Conservation (phyloP, 2,797 vertebrate species). For the Chelonia mydas region DNA sequence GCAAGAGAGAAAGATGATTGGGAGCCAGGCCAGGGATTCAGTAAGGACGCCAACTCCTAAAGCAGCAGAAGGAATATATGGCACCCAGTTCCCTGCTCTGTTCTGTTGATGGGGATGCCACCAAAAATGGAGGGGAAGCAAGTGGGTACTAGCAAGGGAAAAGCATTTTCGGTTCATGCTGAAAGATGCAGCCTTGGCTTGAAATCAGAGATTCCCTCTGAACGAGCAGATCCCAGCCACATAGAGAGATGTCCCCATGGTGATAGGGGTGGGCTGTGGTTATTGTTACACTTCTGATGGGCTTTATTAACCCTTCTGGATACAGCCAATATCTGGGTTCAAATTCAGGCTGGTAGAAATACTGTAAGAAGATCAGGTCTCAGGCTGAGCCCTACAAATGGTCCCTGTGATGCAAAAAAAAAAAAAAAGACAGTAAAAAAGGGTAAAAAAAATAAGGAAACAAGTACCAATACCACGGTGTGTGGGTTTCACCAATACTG, state of each 20-base stretch:
- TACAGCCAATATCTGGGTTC: not conserved
- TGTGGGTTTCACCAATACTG: not conserved
- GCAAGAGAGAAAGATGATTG: rapidly evolving
- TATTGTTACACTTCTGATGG: not conserved
- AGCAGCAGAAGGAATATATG: not conserved
- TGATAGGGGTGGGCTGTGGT: not conserved
- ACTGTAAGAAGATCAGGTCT: not conserved
- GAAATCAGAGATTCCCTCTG: not conserved
- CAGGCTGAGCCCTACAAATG: not conserved
- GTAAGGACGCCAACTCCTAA: rapidly evolving
- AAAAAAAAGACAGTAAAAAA: not conserved
- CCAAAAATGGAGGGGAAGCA: not conserved
- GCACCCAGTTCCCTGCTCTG: not conserved
- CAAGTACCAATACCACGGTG: rapidly evolving
- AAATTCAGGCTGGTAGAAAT: not conserved
- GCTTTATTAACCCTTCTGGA: not conserved
- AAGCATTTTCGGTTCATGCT: constrained; percentile 11
- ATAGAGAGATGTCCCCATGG: rapidly evolving
- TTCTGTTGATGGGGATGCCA: not conserved
- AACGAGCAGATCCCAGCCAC: not conserved
- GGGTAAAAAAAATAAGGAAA: not conserved
- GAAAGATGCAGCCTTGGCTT: not conserved
- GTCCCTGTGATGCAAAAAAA: not conserved
- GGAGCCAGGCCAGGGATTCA: not conserved
- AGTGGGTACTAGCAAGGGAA: not conserved